Evolutionary conservation across 2,113 vertebrate genomes (phyloP).

Genomic region (Xyrauchen texanus): DNA sequence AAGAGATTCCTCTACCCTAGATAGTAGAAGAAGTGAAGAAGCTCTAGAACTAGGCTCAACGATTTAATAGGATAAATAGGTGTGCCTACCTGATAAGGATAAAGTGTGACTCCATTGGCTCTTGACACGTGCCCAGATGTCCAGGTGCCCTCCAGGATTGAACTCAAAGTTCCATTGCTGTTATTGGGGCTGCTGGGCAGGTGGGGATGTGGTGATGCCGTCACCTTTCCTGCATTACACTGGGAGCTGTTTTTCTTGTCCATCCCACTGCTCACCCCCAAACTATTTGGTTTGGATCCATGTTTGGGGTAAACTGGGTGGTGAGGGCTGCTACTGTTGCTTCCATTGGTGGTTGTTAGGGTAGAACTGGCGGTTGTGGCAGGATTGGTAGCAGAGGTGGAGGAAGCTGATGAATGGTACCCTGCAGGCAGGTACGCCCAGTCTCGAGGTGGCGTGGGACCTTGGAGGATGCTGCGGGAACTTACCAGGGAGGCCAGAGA

Average conservation of each 20-base stretch:
- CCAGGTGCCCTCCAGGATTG: constrained; percentile 80
- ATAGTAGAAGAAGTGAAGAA: no score
- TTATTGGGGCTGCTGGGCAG: constrained; percentile 83
- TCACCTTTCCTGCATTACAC: constrained; percentile 80
- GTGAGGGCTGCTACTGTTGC: constrained; percentile 35
- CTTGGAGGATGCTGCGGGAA: constrained; percentile 72
- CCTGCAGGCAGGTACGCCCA: constrained; percentile 79
- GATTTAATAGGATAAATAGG: neutral
- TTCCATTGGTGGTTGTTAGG: constrained; percentile 14
- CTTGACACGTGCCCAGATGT: constrained; percentile 75
- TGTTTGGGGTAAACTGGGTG: constrained; percentile 79
- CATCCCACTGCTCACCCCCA: constrained; percentile 82
- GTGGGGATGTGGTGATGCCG: constrained; percentile 67
- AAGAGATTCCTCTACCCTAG: no score
- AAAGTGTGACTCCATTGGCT: constrained; percentile 89
- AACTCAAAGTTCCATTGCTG: constrained; percentile 73
- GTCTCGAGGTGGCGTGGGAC: constrained; percentile 66
- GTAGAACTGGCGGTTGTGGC: constrained; percentile 66
- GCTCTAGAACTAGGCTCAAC: neutral
- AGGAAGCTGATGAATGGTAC: constrained; percentile 68
- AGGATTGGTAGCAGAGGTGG: constrained; percentile 75
- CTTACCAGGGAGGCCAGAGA: constrained; percentile 73
- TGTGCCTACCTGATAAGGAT: constrained; percentile 90
- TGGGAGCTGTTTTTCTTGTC: constrained; percentile 88
- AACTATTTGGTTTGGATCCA: constrained; percentile 85